These are phyloP conservation scores for Sinella curviseta DNA, from an alignment of 1,140 invertebrate genomes.

Conservation along the genomic window DNA sequence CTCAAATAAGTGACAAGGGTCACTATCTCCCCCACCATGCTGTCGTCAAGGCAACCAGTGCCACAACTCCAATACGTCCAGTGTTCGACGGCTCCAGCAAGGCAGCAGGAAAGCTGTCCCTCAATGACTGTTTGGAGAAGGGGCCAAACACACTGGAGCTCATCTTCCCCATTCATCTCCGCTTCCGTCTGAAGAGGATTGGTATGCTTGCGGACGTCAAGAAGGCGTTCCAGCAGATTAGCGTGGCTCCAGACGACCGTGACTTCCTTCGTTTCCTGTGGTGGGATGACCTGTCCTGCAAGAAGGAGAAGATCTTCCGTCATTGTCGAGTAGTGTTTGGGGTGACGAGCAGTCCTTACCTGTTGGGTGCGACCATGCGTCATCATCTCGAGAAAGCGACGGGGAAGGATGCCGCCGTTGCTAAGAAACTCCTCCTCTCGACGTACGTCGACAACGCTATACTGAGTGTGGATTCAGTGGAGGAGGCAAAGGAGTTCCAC, in stretches of 20 bases:
- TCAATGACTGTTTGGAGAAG: slow-evolving; percentile 55
- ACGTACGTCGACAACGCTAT: slow-evolving; percentile 50
- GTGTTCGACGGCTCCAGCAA: slow-evolving; percentile 50
- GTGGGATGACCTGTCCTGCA: slow-evolving; percentile 35
- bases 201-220: slow-evolving; percentile 55
- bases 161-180: slow-evolving; percentile 52
- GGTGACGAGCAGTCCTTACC: slow-evolving; percentile 52
- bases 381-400: slow-evolving; percentile 17
- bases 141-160: slow-evolving; percentile 55
- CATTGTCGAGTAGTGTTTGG: slow-evolving; percentile 49
- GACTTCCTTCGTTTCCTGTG: slow-evolving; percentile 51
- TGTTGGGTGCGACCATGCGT: slow-evolving; percentile 49
- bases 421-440: not conserved
- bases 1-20: not conserved
- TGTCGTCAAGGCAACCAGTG: slow-evolving; percentile 42
- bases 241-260: slow-evolving; percentile 48
- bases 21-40: slow-evolving; percentile 48
- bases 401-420: not conserved
- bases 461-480: slow-evolving; percentile 41
- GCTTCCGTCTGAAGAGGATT: slow-evolving; percentile 53
- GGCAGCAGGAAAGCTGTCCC: slow-evolving; percentile 48
- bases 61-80: slow-evolving; percentile 43
- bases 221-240: slow-evolving; percentile 56
- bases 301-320: slow-evolving; percentile 16
- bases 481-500: slow-evolving; percentile 26